phyloP scores from a whole-genome alignment of 2,888 invertebrate genomes.

The Cremastinae sp. region DNA sequence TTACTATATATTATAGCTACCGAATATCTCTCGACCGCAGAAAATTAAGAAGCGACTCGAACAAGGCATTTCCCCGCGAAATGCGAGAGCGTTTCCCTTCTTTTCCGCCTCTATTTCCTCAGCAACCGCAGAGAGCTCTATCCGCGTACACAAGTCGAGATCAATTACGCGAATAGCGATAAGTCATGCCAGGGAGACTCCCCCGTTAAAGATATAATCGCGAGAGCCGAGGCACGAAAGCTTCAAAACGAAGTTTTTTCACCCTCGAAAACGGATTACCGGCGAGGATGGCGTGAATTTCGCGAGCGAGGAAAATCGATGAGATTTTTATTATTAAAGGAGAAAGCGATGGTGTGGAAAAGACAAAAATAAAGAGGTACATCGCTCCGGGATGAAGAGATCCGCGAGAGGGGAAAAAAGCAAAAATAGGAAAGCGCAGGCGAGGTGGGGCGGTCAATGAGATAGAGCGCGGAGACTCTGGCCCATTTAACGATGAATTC shows the following conservation, averaged over 20 bases:
- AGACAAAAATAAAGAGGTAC: constrained; percentile 12
- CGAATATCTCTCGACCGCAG: constrained; percentile 52
- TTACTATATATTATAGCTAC: constrained; percentile 36
- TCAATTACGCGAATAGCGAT: constrained; percentile 25
- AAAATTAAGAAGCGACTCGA: constrained; percentile 25
- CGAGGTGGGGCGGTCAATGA: constrained; percentile 30
- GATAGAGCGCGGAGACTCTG: constrained; percentile 33
- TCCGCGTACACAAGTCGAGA: background rate
- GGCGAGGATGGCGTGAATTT: constrained; percentile 7
- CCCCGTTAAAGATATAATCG: background rate
- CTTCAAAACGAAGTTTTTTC: constrained; percentile 18
- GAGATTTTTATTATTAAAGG: constrained; percentile 28
- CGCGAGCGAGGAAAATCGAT: background rate
- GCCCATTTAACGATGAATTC: constrained; percentile 53
- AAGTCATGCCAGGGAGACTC: constrained; percentile 1
- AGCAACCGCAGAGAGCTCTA: background rate
- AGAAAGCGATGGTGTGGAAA: constrained; percentile 14
- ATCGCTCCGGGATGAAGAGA: constrained; percentile 25
- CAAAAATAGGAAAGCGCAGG: constrained; percentile 11
- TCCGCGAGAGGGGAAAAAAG: constrained; percentile 22
- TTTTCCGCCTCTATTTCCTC: constrained; percentile 1
- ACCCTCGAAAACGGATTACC: constrained; percentile 17
- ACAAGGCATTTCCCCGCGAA: constrained; percentile 48
- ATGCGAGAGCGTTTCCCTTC: constrained; percentile 32
- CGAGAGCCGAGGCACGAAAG: background rate